These are phyloP conservation scores for Macropus fuliginosus DNA, from an alignment of 2,797 vertebrate species.

Conservation along the genomic window DNA sequence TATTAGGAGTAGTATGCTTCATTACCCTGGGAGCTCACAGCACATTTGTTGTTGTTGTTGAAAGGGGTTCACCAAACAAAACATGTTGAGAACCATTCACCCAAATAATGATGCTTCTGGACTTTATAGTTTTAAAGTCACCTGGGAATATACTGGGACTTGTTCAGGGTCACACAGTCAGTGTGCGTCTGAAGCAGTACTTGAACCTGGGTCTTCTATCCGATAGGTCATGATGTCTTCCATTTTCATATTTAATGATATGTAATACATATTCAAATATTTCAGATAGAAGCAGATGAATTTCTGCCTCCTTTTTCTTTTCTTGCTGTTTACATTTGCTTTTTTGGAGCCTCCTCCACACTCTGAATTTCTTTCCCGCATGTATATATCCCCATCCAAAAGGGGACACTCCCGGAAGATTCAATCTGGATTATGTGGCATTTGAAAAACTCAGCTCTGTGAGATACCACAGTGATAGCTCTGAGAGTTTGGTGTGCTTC, in stretches of 20 bases:
- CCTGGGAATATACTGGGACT: not conserved
- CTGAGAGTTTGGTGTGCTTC: not conserved
- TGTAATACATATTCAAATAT: not conserved
- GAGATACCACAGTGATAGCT: constrained; percentile 25
- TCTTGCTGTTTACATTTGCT: constrained; percentile 21
- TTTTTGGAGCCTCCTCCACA: not conserved
- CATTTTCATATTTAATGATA: not conserved
- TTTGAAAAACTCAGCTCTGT: constrained; percentile 12
- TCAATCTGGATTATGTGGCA: constrained; percentile 10
- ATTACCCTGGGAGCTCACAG: not conserved
- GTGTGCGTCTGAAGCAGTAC: not conserved
- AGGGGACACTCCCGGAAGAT: not conserved
- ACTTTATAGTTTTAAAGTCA: not conserved
- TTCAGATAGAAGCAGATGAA: not conserved
- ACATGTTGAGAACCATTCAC: not conserved
- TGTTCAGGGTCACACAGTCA: not conserved
- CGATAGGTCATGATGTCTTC: not conserved
- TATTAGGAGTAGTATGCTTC: not conserved
- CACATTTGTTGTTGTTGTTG: not conserved
- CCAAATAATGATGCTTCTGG: not conserved
- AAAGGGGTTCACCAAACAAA: not conserved
- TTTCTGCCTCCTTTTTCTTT: constrained; percentile 21
- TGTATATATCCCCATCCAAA: not conserved
- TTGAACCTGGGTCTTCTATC: not conserved
- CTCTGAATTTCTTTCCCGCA: not conserved